Base-by-base conservation (phyloP, 1,140 invertebrate species). In the Hylyphantes graminicola region DNA sequence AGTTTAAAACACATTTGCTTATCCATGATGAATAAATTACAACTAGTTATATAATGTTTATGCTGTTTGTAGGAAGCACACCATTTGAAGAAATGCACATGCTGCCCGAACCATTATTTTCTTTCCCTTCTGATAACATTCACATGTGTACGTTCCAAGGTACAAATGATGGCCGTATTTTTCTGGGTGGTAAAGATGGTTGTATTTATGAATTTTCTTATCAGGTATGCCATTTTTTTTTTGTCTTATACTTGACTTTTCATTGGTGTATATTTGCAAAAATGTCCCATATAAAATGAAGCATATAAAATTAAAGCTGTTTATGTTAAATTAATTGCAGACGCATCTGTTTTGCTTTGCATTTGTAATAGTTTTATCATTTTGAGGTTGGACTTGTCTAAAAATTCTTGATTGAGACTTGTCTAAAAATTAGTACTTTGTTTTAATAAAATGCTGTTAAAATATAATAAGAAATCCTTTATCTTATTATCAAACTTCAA, bases 141-240 rank as follows among this genome's bases (percentile, higher is more conserved):
- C 93, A 94, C 79, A 94, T 99, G 85, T 93, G 94, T 81, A 94
- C 93, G 76, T 94, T 99, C 76, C 92, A 93, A 68, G 94, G 96
- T 54, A 95, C 95, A 1, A 91, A 91, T 48, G 93, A 92, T 89
- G 98, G 98, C 0, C 92, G 98, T 86, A 96, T 99, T 87, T 99
- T 99, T 89, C 93, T 99, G 88, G 97, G 97, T 48, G 96, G 95
- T 59, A 95, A 94, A 90, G 97, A 99, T 92, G 97, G 98, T 13
- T 95, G 94, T 87, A 90, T 99, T 1, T 99, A 96, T 92, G 98
- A 99, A 93, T 93, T 99, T 87, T 93, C 93, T 87, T 99, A 99
- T 91, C 95, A 97, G 91, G 95, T 95, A 91, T 76, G 35, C 2
- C 17, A 50, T 12, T 55, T 65, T 80, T 15, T 70, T 35, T 10